Conservation (phyloP, 2,888 invertebrate genomes). For the Alloplasta piceator region DNA sequence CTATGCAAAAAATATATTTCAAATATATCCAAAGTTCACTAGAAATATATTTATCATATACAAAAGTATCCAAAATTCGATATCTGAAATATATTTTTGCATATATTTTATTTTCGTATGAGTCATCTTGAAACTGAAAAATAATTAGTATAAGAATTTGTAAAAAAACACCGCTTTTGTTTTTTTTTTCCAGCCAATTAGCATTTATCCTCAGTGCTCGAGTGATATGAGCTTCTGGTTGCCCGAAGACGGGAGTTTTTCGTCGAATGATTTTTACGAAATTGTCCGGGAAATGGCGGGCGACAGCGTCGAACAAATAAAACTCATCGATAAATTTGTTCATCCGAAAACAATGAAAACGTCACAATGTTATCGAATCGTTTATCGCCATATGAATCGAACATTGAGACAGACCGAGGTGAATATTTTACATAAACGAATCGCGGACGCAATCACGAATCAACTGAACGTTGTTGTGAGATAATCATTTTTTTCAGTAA, state of each 20-base stretch:
- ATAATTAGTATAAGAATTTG: conserved; percentile 18
- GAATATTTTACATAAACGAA: conserved; percentile 91
- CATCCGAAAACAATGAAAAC: conserved; percentile 92
- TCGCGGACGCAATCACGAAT: conserved; percentile 85
- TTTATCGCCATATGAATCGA: conserved; percentile 96
- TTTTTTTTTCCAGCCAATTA: conserved; percentile 86
- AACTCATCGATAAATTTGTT: conserved; percentile 92
- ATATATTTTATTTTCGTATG: too few relatives aligned
- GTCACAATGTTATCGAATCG: conserved; percentile 96
- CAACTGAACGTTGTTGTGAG: conserved; percentile 68
- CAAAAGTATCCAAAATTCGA: too few relatives aligned
- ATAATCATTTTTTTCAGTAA: conserved; percentile 35
- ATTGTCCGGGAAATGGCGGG: conserved; percentile 94
- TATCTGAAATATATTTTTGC: too few relatives aligned
- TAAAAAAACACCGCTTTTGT: not conserved
- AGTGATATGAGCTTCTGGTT: conserved; percentile 99
- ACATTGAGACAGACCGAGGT: conserved; percentile 95
- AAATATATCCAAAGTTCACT: too few relatives aligned
- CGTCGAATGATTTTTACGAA: conserved; percentile 96
- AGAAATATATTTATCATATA: too few relatives aligned
- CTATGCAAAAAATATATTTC: too few relatives aligned
- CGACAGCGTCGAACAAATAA: conserved; percentile 97
- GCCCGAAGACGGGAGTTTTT: conserved; percentile 88
- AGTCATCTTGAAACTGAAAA: conserved; percentile 32
- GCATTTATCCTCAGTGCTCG: conserved; percentile 92